phyloP scores from a whole-genome alignment of 2,113 vertebrate genomes.

The Columba livia region DNA sequence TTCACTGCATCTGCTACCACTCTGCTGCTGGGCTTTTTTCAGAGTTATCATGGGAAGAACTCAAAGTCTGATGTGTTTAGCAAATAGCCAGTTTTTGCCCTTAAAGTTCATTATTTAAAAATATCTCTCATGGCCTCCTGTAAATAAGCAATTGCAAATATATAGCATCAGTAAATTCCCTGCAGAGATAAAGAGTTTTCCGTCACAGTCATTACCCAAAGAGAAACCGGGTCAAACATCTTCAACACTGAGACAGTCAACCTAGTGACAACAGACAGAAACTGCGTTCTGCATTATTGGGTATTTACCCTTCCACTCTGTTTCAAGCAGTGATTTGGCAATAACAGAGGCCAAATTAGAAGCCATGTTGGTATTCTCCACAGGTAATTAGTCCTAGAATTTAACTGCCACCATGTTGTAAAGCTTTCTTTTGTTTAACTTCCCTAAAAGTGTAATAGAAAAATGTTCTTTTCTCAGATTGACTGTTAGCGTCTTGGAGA shows the following conservation, averaged over 20 bases:
- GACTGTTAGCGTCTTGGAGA: not conserved
- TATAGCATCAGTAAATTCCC: not conserved
- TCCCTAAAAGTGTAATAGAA: not conserved
- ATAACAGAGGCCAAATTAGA: not conserved
- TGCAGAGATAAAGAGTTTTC: not conserved
- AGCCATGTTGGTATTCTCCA: not conserved
- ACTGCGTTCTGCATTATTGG: not conserved
- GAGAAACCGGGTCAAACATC: not conserved
- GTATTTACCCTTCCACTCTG: not conserved
- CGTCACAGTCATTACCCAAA: not conserved
- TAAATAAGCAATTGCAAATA: not conserved
- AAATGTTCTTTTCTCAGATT: not conserved
- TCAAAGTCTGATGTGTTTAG: not conserved
- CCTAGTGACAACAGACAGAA: not conserved
- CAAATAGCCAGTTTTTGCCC: not conserved
- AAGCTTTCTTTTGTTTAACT: not conserved
- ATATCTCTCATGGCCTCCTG: not conserved
- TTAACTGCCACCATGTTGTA: not conserved
- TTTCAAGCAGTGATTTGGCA: not conserved
- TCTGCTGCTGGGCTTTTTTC: not conserved
- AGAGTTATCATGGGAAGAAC: not conserved
- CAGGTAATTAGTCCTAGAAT: not conserved
- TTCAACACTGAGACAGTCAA: not conserved
- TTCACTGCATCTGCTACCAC: not conserved
- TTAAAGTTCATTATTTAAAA: not conserved